These are phyloP conservation scores for Desoria tigrina DNA, from an alignment of 2,888 invertebrate genomes.

Conservation along the genomic window DNA sequence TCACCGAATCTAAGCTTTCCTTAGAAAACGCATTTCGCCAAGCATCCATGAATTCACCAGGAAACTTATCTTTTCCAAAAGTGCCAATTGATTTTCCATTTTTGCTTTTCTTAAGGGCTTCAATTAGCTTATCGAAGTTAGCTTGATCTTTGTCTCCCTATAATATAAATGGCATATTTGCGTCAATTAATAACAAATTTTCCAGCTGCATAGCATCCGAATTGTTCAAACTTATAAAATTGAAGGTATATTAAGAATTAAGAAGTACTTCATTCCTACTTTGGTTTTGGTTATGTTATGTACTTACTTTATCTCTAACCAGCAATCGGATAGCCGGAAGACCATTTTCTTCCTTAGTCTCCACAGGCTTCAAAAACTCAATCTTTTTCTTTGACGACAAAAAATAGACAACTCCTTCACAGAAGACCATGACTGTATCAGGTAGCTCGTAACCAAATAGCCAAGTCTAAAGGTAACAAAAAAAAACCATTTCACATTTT, in stretches of 20 bases:
- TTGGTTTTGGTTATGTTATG: too few relatives aligned
- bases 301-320: conserved; percentile 78
- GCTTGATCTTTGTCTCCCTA: conserved; percentile 86
- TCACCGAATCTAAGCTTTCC: conserved; percentile 75
- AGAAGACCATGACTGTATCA: conserved; percentile 90
- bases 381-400: conserved; percentile 97
- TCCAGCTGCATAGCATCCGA: too few relatives aligned
- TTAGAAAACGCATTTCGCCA: conserved; percentile 80
- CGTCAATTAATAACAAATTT: too few relatives aligned
- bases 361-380: conserved; percentile 89
- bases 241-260: too few relatives aligned
- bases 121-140: conserved; percentile 70
- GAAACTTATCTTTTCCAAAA: conserved; percentile 90
- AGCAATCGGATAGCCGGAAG: conserved; percentile 83
- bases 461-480: conserved; percentile 77
- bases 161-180: conserved; percentile 52
- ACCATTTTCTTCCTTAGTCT: conserved; percentile 79
- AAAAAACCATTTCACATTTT: conserved; percentile 20
- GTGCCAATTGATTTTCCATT: conserved; percentile 85
- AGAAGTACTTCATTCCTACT: too few relatives aligned
- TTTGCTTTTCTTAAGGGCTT: conserved; percentile 82
- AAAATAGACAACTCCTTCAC: conserved; percentile 81
- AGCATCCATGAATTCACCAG: conserved; percentile 87
- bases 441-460: conserved; percentile 94
- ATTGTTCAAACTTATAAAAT: too few relatives aligned